Evolutionary conservation across 2,113 vertebrate species (phyloP), one percentile per base, ranked within the genome.

Genomic region (Istiophorus platypterus): DNA sequence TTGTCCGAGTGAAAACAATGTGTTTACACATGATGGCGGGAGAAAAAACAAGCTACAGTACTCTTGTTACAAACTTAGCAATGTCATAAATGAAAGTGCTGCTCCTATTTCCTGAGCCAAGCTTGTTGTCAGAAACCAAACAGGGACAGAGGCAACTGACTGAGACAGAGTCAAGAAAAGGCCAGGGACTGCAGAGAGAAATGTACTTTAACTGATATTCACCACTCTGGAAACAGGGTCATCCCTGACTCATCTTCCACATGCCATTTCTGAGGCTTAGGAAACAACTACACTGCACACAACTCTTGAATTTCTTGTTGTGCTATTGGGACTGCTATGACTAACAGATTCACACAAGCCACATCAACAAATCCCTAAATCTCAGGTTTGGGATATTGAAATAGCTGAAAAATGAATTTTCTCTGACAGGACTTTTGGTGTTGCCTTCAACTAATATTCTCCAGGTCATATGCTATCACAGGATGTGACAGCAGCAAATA

Each of bases 191-290:
- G 27, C 65, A 57, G n/a, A 54, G 6, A 42, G 20, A 37, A 24
- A 47, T 51, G 20, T 18, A 13, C 26, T 49, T 58, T 58, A 66
- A 65, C 15, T 26, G 58, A 71, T 81, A 74, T 65, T 73, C n/a
- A 31, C 26, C 72, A 3, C 47, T 56, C 9, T 18, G 6, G 42
- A 78, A 78, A 42, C 59, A 72, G 49, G 82, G 76, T 82, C 82
- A 51, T 56, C 15, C 65, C 54, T 5, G 26, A 72, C 58, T 76
- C 42, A 45, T 26, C 59, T 56, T 51, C 54, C 73, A 73, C 77
- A 76, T 83, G 80, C 80, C 0, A 4, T 61, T 71, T 54, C 61
- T 27, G 59, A 49, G 37, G 27, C 76, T 47, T n/a, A 22, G 66
- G 7, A 10, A 65, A 42, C 57, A 69, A 52, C 26, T 9, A 27